Conservation (phyloP, 2,888 invertebrate genomes). For the Scaptomyza polygonia region DNA sequence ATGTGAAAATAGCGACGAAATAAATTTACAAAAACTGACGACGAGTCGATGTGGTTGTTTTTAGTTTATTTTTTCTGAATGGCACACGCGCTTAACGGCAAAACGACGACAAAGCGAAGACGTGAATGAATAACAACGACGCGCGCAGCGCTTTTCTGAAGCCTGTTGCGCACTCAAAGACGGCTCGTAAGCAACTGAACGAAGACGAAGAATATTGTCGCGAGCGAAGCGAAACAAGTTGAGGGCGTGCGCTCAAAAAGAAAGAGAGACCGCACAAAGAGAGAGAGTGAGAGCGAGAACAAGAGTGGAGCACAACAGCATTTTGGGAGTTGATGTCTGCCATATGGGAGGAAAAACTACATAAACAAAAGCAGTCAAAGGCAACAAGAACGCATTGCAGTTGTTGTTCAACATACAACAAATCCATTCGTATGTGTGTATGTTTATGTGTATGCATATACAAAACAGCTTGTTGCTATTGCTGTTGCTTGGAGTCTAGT, state of each 20-base stretch:
- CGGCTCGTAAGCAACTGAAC: constrained; percentile 80
- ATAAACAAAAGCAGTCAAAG: constrained; percentile 58
- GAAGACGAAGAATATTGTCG: constrained; percentile 33
- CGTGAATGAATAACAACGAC: constrained; percentile 37
- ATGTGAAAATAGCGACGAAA: constrained; percentile 39
- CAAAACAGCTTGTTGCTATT: constrained; percentile 23
- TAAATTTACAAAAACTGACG: constrained; percentile 19
- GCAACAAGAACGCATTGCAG: constrained; percentile 52
- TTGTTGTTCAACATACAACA: constrained; percentile 41
- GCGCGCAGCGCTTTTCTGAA: constrained; percentile 50
- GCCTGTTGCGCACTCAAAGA: constrained; percentile 77
- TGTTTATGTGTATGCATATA: neutral
- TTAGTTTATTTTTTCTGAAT: constrained; percentile 33
- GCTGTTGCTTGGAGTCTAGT: constrained; percentile 36
- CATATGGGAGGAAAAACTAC: constrained; percentile 58
- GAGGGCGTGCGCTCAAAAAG: constrained; percentile 44
- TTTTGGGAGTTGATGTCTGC: constrained; percentile 56
- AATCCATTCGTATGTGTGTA: neutral
- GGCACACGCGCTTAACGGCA: constrained; percentile 67
- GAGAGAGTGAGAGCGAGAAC: constrained; percentile 6
- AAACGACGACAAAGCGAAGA: constrained; percentile 26
- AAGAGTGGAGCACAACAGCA: constrained; percentile 34
- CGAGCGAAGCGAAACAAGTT: constrained; percentile 50
- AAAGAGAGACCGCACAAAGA: constrained; percentile 6
- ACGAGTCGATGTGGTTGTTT: constrained; percentile 18